Conservation (phyloP, 2,888 invertebrate genomes). For the Cyaniris semiargus region DNA sequence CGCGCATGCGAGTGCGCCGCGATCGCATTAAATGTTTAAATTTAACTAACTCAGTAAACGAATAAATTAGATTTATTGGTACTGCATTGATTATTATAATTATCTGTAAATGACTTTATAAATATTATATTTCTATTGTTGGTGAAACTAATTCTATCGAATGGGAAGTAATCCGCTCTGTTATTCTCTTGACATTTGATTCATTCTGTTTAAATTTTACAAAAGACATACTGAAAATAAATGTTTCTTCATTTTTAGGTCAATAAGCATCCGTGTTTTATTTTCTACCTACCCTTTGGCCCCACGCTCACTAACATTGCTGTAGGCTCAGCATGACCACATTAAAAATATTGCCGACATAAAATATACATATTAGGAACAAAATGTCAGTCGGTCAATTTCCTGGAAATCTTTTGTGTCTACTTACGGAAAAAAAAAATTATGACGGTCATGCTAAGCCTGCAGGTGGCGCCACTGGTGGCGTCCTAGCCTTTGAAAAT, state of each 20-base stretch:
- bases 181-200: constrained; percentile 75
- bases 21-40: constrained; percentile 70
- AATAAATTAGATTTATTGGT: constrained; percentile 78
- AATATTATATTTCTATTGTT: constrained; percentile 79
- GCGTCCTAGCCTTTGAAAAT: too few species aligned
- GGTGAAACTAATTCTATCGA: constrained; percentile 74
- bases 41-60: constrained; percentile 74
- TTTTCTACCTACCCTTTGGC: constrained; percentile 49
- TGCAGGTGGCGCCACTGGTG: too few species aligned
- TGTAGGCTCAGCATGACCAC: neutral
- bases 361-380: too few species aligned
- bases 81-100: constrained; percentile 71
- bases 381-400: too few species aligned
- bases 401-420: too few species aligned
- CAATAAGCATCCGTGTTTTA: constrained; percentile 82
- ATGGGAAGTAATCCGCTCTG: constrained; percentile 75
- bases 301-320: neutral
- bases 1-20: constrained; percentile 46
- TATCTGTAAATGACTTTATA: constrained; percentile 77
- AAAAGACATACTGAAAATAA: constrained; percentile 86
- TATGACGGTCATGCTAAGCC: too few species aligned
- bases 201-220: constrained; percentile 82
- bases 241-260: constrained; percentile 88
- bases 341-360: too few species aligned
- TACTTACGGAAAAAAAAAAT: too few species aligned